phyloP scores from a whole-genome alignment of 2,113 vertebrate species.

The Gasterosteus aculeatus region DNA sequence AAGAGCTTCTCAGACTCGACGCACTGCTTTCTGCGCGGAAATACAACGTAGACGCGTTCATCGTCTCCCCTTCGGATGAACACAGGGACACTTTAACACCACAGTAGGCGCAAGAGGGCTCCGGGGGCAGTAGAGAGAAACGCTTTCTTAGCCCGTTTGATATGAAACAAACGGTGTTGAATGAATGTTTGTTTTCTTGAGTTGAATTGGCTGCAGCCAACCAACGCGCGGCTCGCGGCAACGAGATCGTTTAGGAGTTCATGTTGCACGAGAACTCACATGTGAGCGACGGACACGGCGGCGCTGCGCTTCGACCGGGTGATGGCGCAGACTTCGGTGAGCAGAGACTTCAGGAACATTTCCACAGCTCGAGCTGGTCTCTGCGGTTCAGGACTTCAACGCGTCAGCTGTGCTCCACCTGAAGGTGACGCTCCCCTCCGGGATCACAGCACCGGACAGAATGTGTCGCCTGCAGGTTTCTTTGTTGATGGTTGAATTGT shows the following conservation, averaged over 20 bases:
- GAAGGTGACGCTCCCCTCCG: not conserved
- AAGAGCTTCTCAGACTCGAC: constrained; percentile 80
- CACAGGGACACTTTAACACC: not conserved
- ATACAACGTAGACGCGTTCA: not conserved
- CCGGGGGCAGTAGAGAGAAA: too few species aligned
- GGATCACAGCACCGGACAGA: not conserved
- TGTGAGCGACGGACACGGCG: constrained; percentile 75
- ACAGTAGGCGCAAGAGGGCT: too few species aligned
- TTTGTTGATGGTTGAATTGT: not conserved
- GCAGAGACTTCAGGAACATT: constrained; percentile 79
- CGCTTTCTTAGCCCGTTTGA: too few species aligned
- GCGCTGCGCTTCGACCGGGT: constrained; percentile 76
- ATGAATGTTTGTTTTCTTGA: too few species aligned
- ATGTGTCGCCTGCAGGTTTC: not conserved
- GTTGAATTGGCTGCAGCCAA: too few species aligned
- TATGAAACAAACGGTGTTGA: too few species aligned
- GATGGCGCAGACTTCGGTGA: constrained; percentile 74
- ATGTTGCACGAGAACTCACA: constrained; percentile 64
- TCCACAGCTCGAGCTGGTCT: constrained; percentile 78
- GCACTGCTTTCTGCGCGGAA: constrained; percentile 76
- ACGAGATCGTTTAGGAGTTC: too few species aligned
- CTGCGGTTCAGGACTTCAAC: constrained; percentile 46
- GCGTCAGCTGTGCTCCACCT: not conserved
- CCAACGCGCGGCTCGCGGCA: too few species aligned
- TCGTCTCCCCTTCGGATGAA: not conserved